Conservation (phyloP, 2,113 vertebrate genomes). For the Nerophis ophidion region DNA sequence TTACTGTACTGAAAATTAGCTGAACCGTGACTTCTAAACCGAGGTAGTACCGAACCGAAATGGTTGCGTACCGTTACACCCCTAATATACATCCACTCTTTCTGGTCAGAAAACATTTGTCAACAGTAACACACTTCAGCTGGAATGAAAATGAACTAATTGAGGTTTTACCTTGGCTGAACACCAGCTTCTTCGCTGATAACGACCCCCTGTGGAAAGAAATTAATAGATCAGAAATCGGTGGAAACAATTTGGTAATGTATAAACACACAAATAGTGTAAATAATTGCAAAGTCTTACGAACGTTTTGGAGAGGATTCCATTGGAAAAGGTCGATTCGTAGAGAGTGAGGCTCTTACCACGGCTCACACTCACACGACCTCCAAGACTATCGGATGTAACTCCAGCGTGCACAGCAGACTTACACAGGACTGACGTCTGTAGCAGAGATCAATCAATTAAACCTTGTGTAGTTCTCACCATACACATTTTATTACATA, state of each 20-base stretch:
- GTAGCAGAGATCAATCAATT: slow-evolving; percentile 4
- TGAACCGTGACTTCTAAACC: too few relatives aligned
- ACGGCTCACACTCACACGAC: slow-evolving; percentile 67
- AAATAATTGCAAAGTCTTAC: slow-evolving; percentile 5
- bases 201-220: slow-evolving; percentile 75
- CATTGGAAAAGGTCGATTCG: slow-evolving; percentile 78
- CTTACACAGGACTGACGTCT: slow-evolving; percentile 85
- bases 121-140: neutral
- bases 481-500: too few relatives aligned
- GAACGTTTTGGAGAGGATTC: slow-evolving; percentile 79
- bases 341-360: slow-evolving; percentile 78
- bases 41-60: too few relatives aligned
- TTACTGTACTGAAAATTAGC: too few relatives aligned
- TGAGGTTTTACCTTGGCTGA: slow-evolving; percentile 71
- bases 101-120: neutral
- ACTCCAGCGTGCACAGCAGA: slow-evolving; percentile 79
- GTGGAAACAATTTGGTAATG: neutral
- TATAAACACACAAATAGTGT: neutral
- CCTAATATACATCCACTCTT: neutral
- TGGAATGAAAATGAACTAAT: slow-evolving; percentile 3
- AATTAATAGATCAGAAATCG: neutral
- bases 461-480: too few relatives aligned
- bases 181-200: slow-evolving; percentile 80
- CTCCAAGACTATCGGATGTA: slow-evolving; percentile 72
- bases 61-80: too few relatives aligned